Evolutionary conservation across 1,140 invertebrate genomes (phyloP).

Genomic region (Acyrthosiphon pisum): DNA sequence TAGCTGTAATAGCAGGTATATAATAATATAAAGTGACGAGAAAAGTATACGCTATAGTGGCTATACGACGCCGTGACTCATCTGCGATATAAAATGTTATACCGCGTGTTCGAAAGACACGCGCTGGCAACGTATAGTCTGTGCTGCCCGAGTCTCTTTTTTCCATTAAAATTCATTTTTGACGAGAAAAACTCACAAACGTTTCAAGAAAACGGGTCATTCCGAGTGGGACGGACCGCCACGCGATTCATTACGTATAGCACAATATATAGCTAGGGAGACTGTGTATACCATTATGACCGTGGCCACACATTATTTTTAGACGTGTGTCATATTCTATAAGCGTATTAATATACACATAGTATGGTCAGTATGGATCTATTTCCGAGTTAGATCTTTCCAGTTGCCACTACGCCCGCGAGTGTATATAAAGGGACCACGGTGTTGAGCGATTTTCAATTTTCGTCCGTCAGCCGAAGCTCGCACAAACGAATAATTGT

Average conservation of each 20-base stretch:
- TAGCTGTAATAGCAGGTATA: background rate
- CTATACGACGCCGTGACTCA: background rate
- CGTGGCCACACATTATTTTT: conserved; percentile 35
- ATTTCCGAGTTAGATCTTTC: conserved; percentile 36
- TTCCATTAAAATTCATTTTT: background rate
- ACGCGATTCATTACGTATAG: background rate
- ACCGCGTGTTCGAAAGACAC: background rate
- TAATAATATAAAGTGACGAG: background rate
- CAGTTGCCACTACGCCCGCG: background rate
- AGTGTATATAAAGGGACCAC: conserved; percentile 9
- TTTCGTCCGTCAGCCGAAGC: background rate
- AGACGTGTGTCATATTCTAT: conserved; percentile 43
- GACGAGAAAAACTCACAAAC: background rate
- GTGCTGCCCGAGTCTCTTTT: background rate
- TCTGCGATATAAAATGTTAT: background rate
- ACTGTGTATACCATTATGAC: background rate
- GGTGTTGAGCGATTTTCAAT: background rate
- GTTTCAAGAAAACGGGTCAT: conserved; percentile 22
- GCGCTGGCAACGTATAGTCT: background rate
- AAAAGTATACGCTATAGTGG: background rate
- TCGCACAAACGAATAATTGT: background rate
- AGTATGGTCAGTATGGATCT: conserved; percentile 25
- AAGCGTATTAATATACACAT: conserved; percentile 12
- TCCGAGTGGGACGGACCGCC: conserved; percentile 21
- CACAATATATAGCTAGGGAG: background rate